Percentiles rank a stretch among this genome's conserved stretches.
Evolutionary conservation across 1,140 invertebrate species (phyloP).

Genomic region (Sarcophaga peregrina): DNA sequence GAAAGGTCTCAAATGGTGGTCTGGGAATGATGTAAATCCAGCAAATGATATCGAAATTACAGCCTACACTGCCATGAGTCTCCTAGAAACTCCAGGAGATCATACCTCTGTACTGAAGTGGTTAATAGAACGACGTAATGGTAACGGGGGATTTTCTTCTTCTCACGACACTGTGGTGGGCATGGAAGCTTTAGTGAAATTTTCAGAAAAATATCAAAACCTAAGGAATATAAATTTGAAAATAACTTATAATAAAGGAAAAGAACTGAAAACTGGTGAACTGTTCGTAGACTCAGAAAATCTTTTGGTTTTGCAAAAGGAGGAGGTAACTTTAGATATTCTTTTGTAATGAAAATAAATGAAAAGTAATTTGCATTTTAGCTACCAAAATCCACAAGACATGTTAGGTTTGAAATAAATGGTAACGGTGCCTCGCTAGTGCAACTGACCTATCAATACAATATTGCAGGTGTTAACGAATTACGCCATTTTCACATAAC

Average conservation of each 20-base stretch:
- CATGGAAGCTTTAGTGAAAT: slow-evolving; percentile 1
- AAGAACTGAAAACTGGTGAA: neutral
- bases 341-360: neutral
- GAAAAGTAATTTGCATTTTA: neutral
- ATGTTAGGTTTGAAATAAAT: slow-evolving; percentile 73
- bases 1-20: slow-evolving; percentile 49
- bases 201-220: neutral
- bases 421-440: slow-evolving; percentile 82
- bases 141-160: neutral
- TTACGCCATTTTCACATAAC: slow-evolving; percentile 83
- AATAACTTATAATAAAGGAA: neutral
- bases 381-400: slow-evolving; percentile 52
- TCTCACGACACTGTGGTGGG: slow-evolving; percentile 5
- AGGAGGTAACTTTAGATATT: neutral
- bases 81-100: neutral
- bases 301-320: neutral
- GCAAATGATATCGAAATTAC: slow-evolving; percentile 29
- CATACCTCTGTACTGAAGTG: neutral
- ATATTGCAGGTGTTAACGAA: slow-evolving; percentile 82
- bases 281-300: neutral
- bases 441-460: slow-evolving; percentile 83
- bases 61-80: neutral
- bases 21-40: neutral
- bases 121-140: neutral
- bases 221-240: neutral